These are phyloP conservation scores for Drosophila ercepeae DNA, from an alignment of 1,140 invertebrate species.

Conservation along the genomic window DNA sequence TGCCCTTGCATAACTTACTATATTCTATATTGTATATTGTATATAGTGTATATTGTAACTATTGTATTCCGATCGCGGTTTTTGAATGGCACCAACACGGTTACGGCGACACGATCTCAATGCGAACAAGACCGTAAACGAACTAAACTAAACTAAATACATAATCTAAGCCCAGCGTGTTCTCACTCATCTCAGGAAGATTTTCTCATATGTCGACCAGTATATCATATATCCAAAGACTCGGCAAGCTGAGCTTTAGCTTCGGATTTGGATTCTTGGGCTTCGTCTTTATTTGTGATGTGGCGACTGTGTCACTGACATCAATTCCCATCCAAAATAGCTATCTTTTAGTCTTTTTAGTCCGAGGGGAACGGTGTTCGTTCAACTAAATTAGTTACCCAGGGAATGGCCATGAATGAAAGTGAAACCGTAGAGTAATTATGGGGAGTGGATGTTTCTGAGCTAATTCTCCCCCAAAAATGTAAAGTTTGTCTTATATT, in stretches of 20 bases:
- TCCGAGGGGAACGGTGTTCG: background rate
- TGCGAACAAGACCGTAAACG: constrained; percentile 55
- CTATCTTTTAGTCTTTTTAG: constrained; percentile 19
- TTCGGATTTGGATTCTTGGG: constrained; percentile 16
- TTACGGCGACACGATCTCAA: constrained; percentile 25
- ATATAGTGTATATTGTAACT: constrained; percentile 23
- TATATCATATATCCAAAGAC: constrained; percentile 37
- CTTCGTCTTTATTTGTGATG: constrained; percentile 3
- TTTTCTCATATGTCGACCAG: constrained; percentile 4
- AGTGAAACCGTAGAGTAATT: constrained; percentile 21
- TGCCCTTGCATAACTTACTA: constrained; percentile 45
- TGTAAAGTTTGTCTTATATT: background rate
- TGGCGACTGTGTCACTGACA: constrained; percentile 67
- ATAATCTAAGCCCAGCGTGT: constrained; percentile 56
- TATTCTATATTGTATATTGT: constrained; percentile 18
- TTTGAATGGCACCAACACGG: background rate
- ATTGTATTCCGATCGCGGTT: constrained; percentile 24
- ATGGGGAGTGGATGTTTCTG: background rate
- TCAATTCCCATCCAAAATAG: constrained; percentile 59
- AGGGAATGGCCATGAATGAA: constrained; percentile 12
- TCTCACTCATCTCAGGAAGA: constrained; percentile 36
- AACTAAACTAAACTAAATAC: constrained; percentile 68
- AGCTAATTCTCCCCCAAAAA: background rate
- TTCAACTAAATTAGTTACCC: constrained; percentile 13
- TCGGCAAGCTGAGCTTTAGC: constrained; percentile 50